Percentiles rank a stretch among this genome's conserved stretches.
Conservation (phyloP, 2,797 vertebrate genomes). For the Erethizon dorsatum region DNA sequence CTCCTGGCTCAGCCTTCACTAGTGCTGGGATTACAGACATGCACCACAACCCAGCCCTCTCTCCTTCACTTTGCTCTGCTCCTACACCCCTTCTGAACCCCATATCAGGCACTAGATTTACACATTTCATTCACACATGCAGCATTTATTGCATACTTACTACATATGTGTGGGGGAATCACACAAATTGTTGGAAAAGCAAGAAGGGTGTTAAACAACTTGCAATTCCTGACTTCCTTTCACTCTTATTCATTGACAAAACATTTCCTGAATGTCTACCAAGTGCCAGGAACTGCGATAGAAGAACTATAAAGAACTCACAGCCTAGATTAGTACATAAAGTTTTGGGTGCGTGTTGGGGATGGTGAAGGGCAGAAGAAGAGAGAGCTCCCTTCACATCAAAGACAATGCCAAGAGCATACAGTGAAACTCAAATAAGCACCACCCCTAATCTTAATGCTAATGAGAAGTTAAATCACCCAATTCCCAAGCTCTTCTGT, state of each 20-base stretch:
- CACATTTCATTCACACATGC: not conserved
- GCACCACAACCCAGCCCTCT: not conserved
- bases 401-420: not conserved
- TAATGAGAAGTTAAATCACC: not conserved
- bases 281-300: not conserved
- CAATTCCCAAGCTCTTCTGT: not conserved
- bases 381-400: not conserved
- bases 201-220: not conserved
- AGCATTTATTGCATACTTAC: not conserved
- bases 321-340: not conserved
- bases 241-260: not conserved
- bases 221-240: not conserved
- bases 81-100: not conserved
- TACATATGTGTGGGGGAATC: not conserved
- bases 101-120: not conserved
- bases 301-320: not conserved
- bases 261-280: not conserved
- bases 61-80: not conserved
- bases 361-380: not conserved
- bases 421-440: not conserved
- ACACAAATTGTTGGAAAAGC: not conserved
- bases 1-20: not conserved
- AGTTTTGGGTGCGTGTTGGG: accelerated
- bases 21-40: not conserved
- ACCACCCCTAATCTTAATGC: not conserved